Evolutionary conservation across 2,797 vertebrate species (phyloP).

Genomic region (Pseudochirops corinnae): DNA sequence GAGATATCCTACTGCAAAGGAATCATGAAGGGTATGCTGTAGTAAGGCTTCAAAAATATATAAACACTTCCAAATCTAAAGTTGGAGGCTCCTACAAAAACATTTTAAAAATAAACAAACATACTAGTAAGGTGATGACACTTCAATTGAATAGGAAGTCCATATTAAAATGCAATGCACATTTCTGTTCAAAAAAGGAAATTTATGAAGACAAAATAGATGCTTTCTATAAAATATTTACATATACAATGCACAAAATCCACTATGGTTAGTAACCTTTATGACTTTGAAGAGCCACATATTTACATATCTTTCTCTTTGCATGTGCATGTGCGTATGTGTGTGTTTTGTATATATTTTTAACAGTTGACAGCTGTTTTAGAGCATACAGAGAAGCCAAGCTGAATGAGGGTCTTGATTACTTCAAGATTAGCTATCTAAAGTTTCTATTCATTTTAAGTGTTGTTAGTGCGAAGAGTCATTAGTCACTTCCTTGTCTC

Average conservation of each 20-base stretch:
- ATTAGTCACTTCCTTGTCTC: slow-evolving; percentile 93
- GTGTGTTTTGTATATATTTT: slow-evolving; percentile 93
- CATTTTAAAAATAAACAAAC: slow-evolving; percentile 64
- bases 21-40: background rate
- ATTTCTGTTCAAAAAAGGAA: slow-evolving; percentile 79
- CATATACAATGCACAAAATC: slow-evolving; percentile 85
- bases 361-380: slow-evolving; percentile 93
- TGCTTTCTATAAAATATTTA: slow-evolving; percentile 88
- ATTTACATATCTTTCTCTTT: slow-evolving; percentile 88
- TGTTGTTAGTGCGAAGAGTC: slow-evolving; percentile 92
- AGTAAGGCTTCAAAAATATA: slow-evolving; percentile 37
- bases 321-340: slow-evolving; percentile 85
- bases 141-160: slow-evolving; percentile 75
- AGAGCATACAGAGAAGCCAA: slow-evolving; percentile 91
- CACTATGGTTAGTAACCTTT: slow-evolving; percentile 87
- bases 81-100: slow-evolving; percentile 52
- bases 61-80: slow-evolving; percentile 52
- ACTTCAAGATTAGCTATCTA: slow-evolving; percentile 94
- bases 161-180: slow-evolving; percentile 84
- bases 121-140: slow-evolving; percentile 65
- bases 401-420: slow-evolving; percentile 92
- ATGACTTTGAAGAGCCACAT: slow-evolving; percentile 85
- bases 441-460: slow-evolving; percentile 93
- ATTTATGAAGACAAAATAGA: slow-evolving; percentile 81
- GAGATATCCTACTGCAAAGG: slow-evolving; percentile 15